Evolutionary conservation across 2,888 invertebrate species (phyloP).

Genomic region (Apotomis capreana): DNA sequence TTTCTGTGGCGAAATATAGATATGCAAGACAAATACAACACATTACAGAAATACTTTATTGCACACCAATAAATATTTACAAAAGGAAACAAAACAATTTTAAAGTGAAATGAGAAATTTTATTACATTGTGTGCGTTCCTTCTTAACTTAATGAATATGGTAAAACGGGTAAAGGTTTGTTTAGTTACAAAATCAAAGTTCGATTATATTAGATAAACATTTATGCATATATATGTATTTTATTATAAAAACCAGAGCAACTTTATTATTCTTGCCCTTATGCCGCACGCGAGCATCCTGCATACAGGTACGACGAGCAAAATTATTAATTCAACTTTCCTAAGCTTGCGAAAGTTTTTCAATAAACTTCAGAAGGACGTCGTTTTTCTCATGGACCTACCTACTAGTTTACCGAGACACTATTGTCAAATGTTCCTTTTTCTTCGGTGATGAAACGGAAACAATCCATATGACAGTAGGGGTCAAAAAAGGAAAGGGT

Average conservation of each 20-base stretch:
- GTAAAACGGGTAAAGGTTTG: no score
- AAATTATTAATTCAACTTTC: neutral
- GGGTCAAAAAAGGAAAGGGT: slow-evolving; percentile 35
- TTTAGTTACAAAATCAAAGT: no score
- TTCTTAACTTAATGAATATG: no score
- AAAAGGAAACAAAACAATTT: no score
- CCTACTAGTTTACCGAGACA: neutral
- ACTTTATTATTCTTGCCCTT: neutral
- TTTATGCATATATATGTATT: neutral
- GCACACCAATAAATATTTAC: no score
- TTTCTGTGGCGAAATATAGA: no score
- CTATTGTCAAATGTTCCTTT: neutral
- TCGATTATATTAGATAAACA: no score
- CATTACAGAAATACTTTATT: no score
- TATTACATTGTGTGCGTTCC: no score
- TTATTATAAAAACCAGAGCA: neutral
- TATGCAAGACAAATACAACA: no score
- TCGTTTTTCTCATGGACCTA: neutral
- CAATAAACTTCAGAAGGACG: neutral
- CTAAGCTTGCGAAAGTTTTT: neutral
- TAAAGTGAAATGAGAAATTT: no score
- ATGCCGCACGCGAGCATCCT: neutral
- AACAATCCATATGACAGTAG: slow-evolving; percentile 34
- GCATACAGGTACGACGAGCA: neutral
- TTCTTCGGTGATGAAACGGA: slow-evolving; percentile 23